These are phyloP conservation scores for Chalcis sispes DNA, from an alignment of 2,888 invertebrate genomes.

Conservation along the genomic window DNA sequence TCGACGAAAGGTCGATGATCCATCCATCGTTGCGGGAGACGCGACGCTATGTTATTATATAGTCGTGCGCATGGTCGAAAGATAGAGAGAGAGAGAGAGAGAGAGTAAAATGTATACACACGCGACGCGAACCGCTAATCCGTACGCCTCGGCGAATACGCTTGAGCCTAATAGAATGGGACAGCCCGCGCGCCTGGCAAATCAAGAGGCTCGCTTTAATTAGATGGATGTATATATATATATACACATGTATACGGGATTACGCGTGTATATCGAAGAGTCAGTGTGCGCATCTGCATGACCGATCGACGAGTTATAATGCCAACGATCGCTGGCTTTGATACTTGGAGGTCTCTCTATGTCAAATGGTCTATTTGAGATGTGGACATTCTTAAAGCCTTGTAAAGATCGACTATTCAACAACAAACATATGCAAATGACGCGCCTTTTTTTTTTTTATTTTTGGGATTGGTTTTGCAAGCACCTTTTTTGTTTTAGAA, in stretches of 20 bases:
- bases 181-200: conserved; percentile 35
- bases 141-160: conserved; percentile 27
- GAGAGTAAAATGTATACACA: conserved; percentile 30
- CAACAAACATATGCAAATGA: too few species aligned
- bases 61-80: too few species aligned
- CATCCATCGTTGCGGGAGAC: not conserved
- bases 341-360: not conserved
- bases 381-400: not conserved
- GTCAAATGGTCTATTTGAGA: not conserved
- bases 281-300: conserved; percentile 22
- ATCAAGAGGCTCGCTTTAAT: conserved; percentile 50
- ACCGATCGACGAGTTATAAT: conserved; percentile 30
- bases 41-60: conserved; percentile 29
- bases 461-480: too few species aligned
- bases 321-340: conserved; percentile 2
- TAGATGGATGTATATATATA: conserved; percentile 40
- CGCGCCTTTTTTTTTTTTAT: too few species aligned
- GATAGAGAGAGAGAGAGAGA: not conserved
- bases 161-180: conserved; percentile 44
- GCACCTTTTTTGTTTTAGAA: too few species aligned
- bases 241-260: not conserved
- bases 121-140: conserved; percentile 35
- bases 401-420: too few species aligned
- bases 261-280: not conserved
- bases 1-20: conserved; percentile 47